A percentile compares a stretch with the other conserved stretches of the same genome.
These are phyloP conservation scores for Zingel zingel DNA, from an alignment of 2,113 vertebrate species.

Conservation along the genomic window DNA sequence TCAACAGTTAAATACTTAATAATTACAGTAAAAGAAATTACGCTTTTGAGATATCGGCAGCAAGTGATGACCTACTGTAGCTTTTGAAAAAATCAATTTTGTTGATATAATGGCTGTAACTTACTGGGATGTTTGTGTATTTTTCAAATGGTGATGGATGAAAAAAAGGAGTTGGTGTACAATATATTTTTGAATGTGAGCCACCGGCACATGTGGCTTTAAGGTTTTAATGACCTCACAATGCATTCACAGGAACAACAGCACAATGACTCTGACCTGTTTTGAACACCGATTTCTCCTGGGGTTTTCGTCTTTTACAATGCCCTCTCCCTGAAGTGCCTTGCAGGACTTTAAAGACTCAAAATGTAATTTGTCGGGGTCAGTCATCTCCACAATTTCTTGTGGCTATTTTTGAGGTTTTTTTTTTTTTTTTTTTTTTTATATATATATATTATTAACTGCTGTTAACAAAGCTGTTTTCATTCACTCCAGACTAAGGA, in stretches of 20 bases:
- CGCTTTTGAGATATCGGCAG: background rate
- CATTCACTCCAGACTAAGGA: conserved; percentile 1
- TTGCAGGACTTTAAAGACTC: background rate
- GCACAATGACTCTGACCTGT: conserved; percentile 22
- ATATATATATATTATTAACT: background rate
- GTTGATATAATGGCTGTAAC: background rate
- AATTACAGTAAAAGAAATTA: background rate
- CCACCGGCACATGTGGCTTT: background rate
- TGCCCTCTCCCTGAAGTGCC: background rate
- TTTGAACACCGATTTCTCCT: conserved; percentile 1
- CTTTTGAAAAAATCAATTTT: background rate
- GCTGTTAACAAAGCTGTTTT: background rate
- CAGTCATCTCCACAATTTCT: background rate
- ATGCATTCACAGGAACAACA: conserved; percentile 12
- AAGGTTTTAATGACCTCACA: conserved; percentile 1
- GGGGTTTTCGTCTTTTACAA: conserved; percentile 2
- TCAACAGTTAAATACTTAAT: background rate
- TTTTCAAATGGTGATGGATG: background rate
- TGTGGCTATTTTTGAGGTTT: background rate
- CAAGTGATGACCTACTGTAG: background rate
- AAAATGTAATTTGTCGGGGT: background rate
- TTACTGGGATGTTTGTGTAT: background rate
- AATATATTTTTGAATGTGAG: conserved; percentile 3
- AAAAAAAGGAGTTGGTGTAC: background rate
- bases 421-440: too few relatives aligned